Percentiles rank a stretch among this genome's conserved stretches.
Evolutionary conservation across 2,888 invertebrate genomes (phyloP).

Genomic region (Thecocarcelia acutangulata): DNA sequence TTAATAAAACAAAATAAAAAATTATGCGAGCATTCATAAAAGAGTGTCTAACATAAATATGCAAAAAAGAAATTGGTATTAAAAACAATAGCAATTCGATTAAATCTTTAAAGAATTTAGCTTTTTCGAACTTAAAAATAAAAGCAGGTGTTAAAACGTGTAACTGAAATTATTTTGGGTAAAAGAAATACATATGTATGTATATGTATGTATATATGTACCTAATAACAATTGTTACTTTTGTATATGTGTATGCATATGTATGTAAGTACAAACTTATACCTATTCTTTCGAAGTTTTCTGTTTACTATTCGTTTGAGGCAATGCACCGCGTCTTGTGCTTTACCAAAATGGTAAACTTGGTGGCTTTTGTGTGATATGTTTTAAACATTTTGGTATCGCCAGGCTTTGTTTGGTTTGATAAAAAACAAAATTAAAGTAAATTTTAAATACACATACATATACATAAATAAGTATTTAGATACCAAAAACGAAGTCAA

Average conservation of each 20-base stretch:
- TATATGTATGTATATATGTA: too few relatives aligned
- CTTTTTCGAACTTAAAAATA: background rate
- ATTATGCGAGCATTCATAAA: constrained; percentile 29
- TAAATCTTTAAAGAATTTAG: background rate
- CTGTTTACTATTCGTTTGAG: constrained; percentile 22
- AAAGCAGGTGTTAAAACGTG: constrained; percentile 47
- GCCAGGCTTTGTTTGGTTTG: constrained; percentile 54
- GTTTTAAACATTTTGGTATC: constrained; percentile 35
- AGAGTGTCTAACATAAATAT: background rate
- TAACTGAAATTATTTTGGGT: constrained; percentile 1
- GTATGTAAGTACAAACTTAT: constrained; percentile 16
- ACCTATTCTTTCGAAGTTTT: constrained; percentile 30
- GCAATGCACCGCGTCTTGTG: background rate
- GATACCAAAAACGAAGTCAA: constrained; percentile 41
- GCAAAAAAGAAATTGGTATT: background rate
- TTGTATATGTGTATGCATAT: background rate
- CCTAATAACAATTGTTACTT: too few relatives aligned
- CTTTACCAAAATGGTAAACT: constrained; percentile 32
- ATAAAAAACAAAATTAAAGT: constrained; percentile 36
- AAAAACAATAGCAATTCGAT: background rate
- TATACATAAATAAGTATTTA: too few relatives aligned
- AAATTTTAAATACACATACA: constrained; percentile 15
- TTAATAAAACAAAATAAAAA: constrained; percentile 30
- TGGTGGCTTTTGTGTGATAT: constrained; percentile 25
- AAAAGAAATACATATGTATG: too few relatives aligned